Evolutionary conservation across 2,113 vertebrate species (phyloP), one percentile per base, ranked within the genome.

Genomic region (Melanocharis versteri): DNA sequence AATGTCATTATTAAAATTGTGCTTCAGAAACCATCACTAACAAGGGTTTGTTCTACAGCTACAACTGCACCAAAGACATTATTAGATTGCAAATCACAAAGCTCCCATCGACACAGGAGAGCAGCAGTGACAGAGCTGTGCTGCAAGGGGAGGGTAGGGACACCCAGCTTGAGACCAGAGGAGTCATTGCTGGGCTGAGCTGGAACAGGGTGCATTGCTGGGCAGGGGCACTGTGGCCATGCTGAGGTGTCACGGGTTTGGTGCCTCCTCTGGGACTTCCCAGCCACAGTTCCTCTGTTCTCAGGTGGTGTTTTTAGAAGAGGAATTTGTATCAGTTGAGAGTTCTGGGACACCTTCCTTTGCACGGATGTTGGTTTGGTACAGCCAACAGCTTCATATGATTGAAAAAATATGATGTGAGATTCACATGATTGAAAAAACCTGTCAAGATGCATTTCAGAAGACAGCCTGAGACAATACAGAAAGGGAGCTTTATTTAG

Each of bases 1-100:
- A 96, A 79, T 65, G 87, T 87, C 62, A 95, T 97, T 96, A 93
- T 93, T 94, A 94, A 94, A 95, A 91, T 83, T 87, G 91, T 24
- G 62, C 87, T 96, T 96, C 87, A 91, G 93, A 96, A 95, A 82
- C 87, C 93, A 76, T 57, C 90, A 18, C 70, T 85, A 94, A 65
- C 78, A 77, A 94, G 93, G 58, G 58, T 73, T 93, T 83, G 50
- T 87, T 94, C 81, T 50, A 24, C 6, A 69, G 91, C 87, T 64
- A 65, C 61, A 94, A 76, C 78, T 33, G 69, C 8, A 6, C 93
- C 77, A 79, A 91, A 95, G 85, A 6, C 69, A 39, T 53, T 58
- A 76, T 75, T 78, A 84, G 57, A 73, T 75, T 92, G 90, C 87
- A 88, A 88, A 93, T 84, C 61, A 82, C 68, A 87, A 61, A 73